phyloP scores from a whole-genome alignment of 2,113 vertebrate species.

The Odocoileus virginianus region DNA sequence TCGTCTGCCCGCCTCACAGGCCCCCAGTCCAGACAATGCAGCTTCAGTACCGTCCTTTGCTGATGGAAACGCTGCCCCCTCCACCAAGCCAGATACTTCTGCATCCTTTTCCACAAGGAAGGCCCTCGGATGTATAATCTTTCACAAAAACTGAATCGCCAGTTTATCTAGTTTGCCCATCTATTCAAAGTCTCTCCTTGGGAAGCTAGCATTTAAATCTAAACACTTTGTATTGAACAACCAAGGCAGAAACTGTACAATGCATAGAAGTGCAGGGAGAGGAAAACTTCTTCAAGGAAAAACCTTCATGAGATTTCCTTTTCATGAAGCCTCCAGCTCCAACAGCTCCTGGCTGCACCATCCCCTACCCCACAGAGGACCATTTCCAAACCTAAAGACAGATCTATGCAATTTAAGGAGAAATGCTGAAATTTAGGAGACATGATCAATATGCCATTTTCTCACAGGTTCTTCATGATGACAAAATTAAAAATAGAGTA shows the following conservation, averaged over 20 bases:
- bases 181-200: background rate
- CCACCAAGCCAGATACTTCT: background rate
- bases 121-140: background rate
- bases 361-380: background rate
- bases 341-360: background rate
- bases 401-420: background rate
- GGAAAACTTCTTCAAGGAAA: background rate
- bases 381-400: background rate
- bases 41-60: background rate
- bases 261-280: background rate
- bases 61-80: background rate
- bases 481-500: slow-evolving; percentile 1
- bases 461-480: background rate
- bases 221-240: background rate
- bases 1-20: background rate
- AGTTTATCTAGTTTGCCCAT: background rate
- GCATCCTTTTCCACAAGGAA: background rate
- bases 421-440: background rate
- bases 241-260: background rate
- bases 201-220: slow-evolving; percentile 6
- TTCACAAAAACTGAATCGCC: background rate
- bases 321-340: background rate
- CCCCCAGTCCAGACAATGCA: rapidly evolving
- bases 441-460: background rate
- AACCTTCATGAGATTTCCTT: background rate